Conservation (phyloP, 1,140 invertebrate species). For the Thaumetopoea pityocampa region DNA sequence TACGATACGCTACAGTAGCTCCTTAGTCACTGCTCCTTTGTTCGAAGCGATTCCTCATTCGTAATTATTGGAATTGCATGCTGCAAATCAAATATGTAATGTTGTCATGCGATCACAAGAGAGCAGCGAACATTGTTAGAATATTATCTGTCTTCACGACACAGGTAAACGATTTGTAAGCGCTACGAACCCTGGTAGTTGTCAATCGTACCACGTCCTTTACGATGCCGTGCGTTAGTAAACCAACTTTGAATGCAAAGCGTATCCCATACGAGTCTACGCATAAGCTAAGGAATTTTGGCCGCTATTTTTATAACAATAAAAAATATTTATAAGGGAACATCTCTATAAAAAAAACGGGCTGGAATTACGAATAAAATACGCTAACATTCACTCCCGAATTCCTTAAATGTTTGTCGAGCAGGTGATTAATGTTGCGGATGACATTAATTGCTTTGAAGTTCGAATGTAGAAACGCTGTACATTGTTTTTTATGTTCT, state of each 20-base stretch:
- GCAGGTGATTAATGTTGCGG: conserved; percentile 5
- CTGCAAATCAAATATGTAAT: conserved; percentile 17
- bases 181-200: conserved; percentile 31
- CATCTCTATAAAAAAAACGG: conserved; percentile 5
- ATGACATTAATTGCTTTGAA: conserved; percentile 3
- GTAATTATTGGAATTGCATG: conserved; percentile 21
- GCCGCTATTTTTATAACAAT: conserved; percentile 26
- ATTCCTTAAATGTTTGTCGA: conserved; percentile 9
- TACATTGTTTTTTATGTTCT: not conserved
- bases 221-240: conserved; percentile 33
- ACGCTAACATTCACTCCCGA: not conserved
- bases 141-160: conserved; percentile 24
- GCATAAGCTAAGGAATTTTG: conserved; percentile 44
- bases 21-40: conserved; percentile 4
- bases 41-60: conserved; percentile 10
- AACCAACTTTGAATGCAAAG: conserved; percentile 40
- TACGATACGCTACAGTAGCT: conserved; percentile 1
- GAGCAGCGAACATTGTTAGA: conserved; percentile 19
- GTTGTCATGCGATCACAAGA: conserved; percentile 24
- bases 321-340: conserved; percentile 8
- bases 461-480: not conserved
- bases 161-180: conserved; percentile 44
- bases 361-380: not conserved
- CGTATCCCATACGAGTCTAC: conserved; percentile 40
- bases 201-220: conserved; percentile 44